Conservation (phyloP, 2,888 invertebrate genomes). For the Dryadula phaetusa region DNA sequence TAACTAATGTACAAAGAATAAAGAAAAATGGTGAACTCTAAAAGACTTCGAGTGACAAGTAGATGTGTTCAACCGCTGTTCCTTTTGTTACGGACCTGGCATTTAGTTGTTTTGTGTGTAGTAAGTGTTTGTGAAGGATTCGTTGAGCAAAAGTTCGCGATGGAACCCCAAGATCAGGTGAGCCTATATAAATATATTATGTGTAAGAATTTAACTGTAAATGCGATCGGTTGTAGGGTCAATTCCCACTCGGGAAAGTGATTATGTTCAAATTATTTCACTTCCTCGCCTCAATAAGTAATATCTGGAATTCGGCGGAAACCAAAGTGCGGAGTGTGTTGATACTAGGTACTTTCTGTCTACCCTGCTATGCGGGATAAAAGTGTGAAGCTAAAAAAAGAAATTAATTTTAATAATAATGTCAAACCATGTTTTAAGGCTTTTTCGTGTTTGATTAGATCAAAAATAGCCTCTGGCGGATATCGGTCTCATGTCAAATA, state of each 20-base stretch:
- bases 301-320: neutral
- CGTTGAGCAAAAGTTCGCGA: constrained; percentile 92
- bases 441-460: neutral
- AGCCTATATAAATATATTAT: neutral
- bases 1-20: constrained; percentile 23
- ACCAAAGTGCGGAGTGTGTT: neutral
- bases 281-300: neutral
- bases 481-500: constrained; percentile 2
- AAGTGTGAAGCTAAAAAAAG: too few relatives aligned
- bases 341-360: neutral
- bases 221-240: too few relatives aligned
- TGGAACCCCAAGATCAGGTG: constrained; percentile 86
- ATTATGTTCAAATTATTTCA: too few relatives aligned
- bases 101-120: constrained; percentile 53
- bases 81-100: constrained; percentile 71
- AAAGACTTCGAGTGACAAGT: constrained; percentile 61
- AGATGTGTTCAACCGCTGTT: constrained; percentile 73
- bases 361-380: too few relatives aligned
- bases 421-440: neutral
- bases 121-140: constrained; percentile 68
- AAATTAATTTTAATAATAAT: too few relatives aligned
- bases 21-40: constrained; percentile 41
- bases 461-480: neutral
- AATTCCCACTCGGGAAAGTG: too few relatives aligned
- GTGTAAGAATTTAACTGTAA: too few relatives aligned